Evolutionary conservation across 2,888 invertebrate species (phyloP), one percentile per base, ranked within the genome.

Genomic region (Mesopsocus fuscifrons): DNA sequence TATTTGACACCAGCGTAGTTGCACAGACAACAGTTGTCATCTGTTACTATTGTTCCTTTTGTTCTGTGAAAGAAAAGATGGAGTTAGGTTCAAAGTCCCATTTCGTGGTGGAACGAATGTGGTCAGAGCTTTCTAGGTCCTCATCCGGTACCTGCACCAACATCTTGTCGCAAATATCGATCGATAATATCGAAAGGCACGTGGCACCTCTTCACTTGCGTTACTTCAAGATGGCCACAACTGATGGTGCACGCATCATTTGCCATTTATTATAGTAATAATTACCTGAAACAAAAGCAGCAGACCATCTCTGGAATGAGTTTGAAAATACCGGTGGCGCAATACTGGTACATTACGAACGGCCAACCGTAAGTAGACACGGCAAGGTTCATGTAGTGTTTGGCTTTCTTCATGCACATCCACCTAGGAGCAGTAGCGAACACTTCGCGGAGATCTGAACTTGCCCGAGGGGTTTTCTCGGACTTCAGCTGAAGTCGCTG

Each of bases 361-460:
- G 87, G 79, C 87, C 88, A 89, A 1, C 89, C 85, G 57, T 91
- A 91, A 5, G 81, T 76, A 3, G 82, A 82, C 57, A 83, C 73
- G 0, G 88, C 83, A 51, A 82, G 69, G 55, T 77, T 72, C 53
- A 88, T 65, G 56, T 78, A 88, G 59, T 88, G 79, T 44, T 72
- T 57, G 2, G 83, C 82, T 52, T 74, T 70, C 41, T 77, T 72
- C 48, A 82, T 59, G 50, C 76, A 79, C 83, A 85, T 85, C 88
- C 87, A 88, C 2, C 68, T 65, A 0, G 79, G 78, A 1, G 72
- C 67, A 49, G 71, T 67, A 0, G 70, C 69, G 58, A 80, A 78
- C 46, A 76, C 66, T 34, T 61, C 59, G 44, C 57, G 58, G 33
- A 64, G 51, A 55, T 70, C 71, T 67, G 54, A n/a, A 57, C 17